Base-by-base conservation (phyloP, 2,888 invertebrate species). In the Heliconius ethilla region DNA sequence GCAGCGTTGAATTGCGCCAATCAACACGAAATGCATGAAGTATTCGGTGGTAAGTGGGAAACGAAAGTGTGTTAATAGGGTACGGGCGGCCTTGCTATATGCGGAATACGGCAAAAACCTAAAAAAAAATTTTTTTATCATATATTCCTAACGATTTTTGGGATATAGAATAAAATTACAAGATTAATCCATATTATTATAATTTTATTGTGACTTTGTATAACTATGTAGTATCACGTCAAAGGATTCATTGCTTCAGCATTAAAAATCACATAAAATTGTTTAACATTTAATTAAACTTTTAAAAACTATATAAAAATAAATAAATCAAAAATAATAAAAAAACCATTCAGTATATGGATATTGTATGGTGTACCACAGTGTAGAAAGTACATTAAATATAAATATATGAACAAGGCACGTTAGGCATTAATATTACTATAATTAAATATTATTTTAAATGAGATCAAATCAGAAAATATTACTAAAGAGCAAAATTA, bases 141-240 rank as follows among this genome's bases (percentile, higher is more conserved):
- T 51, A 51, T 51, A 51, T 18, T 51, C 6, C 45, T 51, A 51
- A 51, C 18, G 6, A 18, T 51, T 18, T 18, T 51, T 33, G 66
- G 33, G 33, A 33, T 66, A 22, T 66, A 22, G 11, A 9, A 66
- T 66, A 66, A 33, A 66, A 51, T 51, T 13, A n/a, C 10, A 33
- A 66, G 11, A 66, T 33, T 33, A 33, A 33, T 33, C 10, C 22
- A 33, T 55, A 55, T 55, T 55, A 22, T 55, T 55, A 22, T 22
- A 55, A 62, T n/a, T 67, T 67, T 67, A 67, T 59, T 67, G 33
- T 51, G 18, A 29, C n/a, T 65, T 40, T 29, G 22, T 55, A 45
- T 70, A 70, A 51, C 11, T 70, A n/a, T 29, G 27, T 76, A 70
- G 63, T 76, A 76, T 70, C 70, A 76, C 63, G 10, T 37, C 25